Conservation (phyloP, 2,888 invertebrate species). For the Xylocampa areola region DNA sequence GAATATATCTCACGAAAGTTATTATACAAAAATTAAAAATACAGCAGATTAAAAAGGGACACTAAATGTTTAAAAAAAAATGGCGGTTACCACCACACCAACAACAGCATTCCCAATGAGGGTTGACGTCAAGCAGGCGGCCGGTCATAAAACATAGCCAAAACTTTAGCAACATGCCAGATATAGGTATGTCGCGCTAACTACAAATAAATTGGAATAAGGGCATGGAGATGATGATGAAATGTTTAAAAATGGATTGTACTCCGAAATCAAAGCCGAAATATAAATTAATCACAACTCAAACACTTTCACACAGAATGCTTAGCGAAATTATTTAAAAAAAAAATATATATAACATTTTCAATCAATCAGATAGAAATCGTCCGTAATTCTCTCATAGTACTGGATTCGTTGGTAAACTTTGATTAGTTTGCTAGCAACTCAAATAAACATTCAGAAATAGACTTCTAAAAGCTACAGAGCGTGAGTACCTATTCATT, state of each 20-base stretch:
- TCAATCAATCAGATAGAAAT: constrained; percentile 46
- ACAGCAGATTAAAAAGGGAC: too few relatives aligned
- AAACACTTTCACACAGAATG: background rate
- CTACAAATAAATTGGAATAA: too few relatives aligned
- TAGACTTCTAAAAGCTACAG: constrained; percentile 41
- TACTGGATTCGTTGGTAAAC: constrained; percentile 52
- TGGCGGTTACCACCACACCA: too few relatives aligned
- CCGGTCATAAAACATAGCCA: too few relatives aligned
- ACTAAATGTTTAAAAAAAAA: too few relatives aligned
- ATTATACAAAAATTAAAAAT: too few relatives aligned
- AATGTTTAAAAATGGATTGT: background rate
- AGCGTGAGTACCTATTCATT: constrained; percentile 49
- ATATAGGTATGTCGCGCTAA: too few relatives aligned
- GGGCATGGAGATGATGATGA: too few relatives aligned
- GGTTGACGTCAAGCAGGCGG: too few relatives aligned
- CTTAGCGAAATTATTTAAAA: constrained; percentile 19
- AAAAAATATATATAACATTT: constrained; percentile 42
- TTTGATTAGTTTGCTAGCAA: constrained; percentile 57
- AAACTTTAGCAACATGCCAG: too few relatives aligned
- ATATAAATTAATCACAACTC: background rate
- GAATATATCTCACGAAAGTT: too few relatives aligned
- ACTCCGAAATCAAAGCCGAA: background rate
- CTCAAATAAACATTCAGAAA: constrained; percentile 57
- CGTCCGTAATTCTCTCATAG: constrained; percentile 16
- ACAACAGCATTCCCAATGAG: too few relatives aligned